phyloP scores from a whole-genome alignment of 2,888 invertebrate species.

The Morpho helenor region DNA sequence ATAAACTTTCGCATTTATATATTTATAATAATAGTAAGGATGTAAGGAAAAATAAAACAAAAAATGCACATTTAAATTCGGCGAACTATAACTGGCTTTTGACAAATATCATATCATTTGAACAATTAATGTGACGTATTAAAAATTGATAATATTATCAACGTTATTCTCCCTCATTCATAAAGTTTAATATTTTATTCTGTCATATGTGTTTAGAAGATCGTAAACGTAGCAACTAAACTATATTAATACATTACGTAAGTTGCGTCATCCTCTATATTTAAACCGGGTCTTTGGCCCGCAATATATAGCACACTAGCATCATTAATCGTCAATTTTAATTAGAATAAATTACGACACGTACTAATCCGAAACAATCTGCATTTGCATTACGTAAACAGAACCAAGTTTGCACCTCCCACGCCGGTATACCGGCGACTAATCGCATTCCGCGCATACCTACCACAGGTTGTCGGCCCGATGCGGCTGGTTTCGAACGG shows the following conservation, averaged over 20 bases:
- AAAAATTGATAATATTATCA: no score
- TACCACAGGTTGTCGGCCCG: conserved; percentile 69
- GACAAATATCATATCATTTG: no score
- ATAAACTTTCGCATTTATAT: no score
- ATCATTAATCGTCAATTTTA: conserved; percentile 7
- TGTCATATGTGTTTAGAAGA: no score
- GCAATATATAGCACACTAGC: conserved; percentile 2
- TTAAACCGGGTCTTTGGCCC: conserved; percentile 19
- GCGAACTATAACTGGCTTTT: no score
- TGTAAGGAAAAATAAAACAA: no score
- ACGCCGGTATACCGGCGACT: conserved; percentile 60
- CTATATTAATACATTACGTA: conserved; percentile 18
- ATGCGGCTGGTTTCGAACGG: conserved; percentile 60
- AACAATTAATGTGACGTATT: no score
- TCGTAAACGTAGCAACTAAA: conserved; percentile 9
- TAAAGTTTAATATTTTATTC: no score
- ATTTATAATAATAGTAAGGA: no score
- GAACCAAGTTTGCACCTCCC: conserved; percentile 58
- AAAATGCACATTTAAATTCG: no score
- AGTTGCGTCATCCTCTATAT: conserved; percentile 18
- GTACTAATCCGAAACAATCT: conserved; percentile 30
- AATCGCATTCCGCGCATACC: conserved; percentile 70
- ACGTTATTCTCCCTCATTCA: no score
- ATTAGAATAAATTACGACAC: conserved; percentile 6
- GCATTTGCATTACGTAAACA: conserved; percentile 47